Conservation (phyloP, 2,113 vertebrate species). For the Poicephalus meyeri region DNA sequence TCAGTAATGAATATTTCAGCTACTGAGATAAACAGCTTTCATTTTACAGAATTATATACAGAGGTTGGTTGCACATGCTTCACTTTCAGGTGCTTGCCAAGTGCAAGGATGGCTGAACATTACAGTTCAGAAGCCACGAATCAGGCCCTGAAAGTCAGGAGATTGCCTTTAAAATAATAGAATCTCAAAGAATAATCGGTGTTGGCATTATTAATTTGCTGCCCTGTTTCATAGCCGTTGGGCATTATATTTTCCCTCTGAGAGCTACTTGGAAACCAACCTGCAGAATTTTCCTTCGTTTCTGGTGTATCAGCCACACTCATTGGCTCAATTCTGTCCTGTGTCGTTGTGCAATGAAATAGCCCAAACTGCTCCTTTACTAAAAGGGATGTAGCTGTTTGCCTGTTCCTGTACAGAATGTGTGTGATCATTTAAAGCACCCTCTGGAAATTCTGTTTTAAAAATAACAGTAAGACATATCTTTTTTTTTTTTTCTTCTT, state of each 20-base stretch:
- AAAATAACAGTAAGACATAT: neutral
- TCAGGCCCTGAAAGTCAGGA: slow-evolving; percentile 28
- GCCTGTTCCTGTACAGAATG: neutral
- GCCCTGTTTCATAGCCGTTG: slow-evolving; percentile 36
- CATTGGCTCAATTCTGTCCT: neutral
- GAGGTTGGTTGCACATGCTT: slow-evolving; percentile 2
- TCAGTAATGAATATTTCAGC: slow-evolving; percentile 39
- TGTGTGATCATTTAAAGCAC: neutral
- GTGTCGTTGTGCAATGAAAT: neutral
- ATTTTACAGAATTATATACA: slow-evolving; percentile 32
- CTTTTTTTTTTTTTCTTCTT: neutral
- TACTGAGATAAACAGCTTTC: slow-evolving; percentile 47
- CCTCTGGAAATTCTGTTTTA: neutral
- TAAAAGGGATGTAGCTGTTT: neutral
- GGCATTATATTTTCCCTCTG: slow-evolving; percentile 19
- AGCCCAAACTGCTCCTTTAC: neutral
- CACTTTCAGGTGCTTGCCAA: slow-evolving; percentile 25
- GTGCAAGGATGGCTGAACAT: slow-evolving; percentile 41
- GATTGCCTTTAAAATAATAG: slow-evolving; percentile 45
- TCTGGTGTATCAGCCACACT: neutral
- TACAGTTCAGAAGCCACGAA: slow-evolving; percentile 34
- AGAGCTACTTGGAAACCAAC: accelerated
- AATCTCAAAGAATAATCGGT: slow-evolving; percentile 42
- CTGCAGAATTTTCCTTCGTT: neutral
- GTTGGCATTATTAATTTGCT: slow-evolving; percentile 57